phyloP scores from a whole-genome alignment of 2,888 invertebrate genomes.

The Eretmocerus hayati region DNA sequence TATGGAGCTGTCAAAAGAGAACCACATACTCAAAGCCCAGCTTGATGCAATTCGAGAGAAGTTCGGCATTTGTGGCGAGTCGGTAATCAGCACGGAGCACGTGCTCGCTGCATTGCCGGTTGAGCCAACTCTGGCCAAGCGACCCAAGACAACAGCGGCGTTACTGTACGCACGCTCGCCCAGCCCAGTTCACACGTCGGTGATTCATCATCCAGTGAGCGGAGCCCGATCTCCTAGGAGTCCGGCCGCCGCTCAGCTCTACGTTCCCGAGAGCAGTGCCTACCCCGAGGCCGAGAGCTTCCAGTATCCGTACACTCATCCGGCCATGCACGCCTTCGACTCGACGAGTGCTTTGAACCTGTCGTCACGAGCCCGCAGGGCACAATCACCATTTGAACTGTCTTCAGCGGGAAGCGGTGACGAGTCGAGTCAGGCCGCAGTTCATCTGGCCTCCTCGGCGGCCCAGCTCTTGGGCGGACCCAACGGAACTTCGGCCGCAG shows the following conservation, averaged over 20 bases:
- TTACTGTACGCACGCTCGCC: conserved; percentile 54
- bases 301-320: conserved; percentile 48
- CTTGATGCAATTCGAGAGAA: conserved; percentile 88
- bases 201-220: conserved; percentile 54
- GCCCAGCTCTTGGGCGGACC: conserved; percentile 31
- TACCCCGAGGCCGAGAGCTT: conserved; percentile 45
- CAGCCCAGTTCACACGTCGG: conserved; percentile 55
- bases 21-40: conserved; percentile 88
- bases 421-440: conserved; percentile 51
- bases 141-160: conserved; percentile 51
- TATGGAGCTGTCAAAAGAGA: conserved; percentile 89
- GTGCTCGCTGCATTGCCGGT: conserved; percentile 79
- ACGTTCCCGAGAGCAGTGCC: conserved; percentile 35
- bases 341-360: conserved; percentile 66
- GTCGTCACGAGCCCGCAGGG: conserved; percentile 51
- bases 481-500: background rate
- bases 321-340: conserved; percentile 34
- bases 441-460: conserved; percentile 37
- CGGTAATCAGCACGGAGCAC: conserved; percentile 80
- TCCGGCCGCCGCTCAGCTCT: conserved; percentile 31
- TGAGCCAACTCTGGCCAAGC: conserved; percentile 78
- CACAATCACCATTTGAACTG: conserved; percentile 71
- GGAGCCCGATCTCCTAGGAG: conserved; percentile 42
- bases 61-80: conserved; percentile 83
- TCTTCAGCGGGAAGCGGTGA: conserved; percentile 64